Conservation (phyloP, 2,888 invertebrate genomes). For the Eutolmus rufibarbis region DNA sequence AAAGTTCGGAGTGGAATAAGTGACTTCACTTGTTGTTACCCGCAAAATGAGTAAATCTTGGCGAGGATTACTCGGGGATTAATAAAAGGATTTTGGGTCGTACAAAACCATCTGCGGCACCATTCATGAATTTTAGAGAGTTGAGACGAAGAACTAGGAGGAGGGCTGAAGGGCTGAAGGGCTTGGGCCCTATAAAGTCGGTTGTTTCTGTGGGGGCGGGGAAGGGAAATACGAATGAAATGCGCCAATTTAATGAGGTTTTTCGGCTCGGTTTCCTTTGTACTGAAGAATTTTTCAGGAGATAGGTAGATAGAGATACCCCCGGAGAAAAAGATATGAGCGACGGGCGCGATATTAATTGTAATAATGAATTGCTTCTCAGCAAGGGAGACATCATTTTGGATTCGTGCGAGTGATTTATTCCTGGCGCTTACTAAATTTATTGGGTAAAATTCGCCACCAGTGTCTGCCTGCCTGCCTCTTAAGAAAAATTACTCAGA, state of each 20-base stretch:
- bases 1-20: conserved; percentile 24
- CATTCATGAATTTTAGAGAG: conserved; percentile 35
- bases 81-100: conserved; percentile 40
- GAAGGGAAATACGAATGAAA: not conserved
- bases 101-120: conserved; percentile 42
- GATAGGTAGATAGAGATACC: not conserved
- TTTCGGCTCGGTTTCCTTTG: not conserved
- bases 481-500: not conserved
- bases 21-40: conserved; percentile 39
- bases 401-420: not conserved
- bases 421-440: not conserved
- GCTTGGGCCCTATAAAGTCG: not conserved
- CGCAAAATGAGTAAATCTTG: conserved; percentile 41
- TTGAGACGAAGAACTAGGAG: not conserved
- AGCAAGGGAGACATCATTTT: not conserved
- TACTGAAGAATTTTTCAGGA: not conserved
- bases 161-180: not conserved
- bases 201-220: not conserved
- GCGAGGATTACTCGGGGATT: conserved; percentile 35
- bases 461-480: not conserved
- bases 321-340: not conserved
- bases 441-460: not conserved
- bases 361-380: conserved; percentile 25
- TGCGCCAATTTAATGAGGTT: not conserved
- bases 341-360: not conserved